Conservation (phyloP, 2,113 vertebrate species). For the Callithrix jacchus region DNA sequence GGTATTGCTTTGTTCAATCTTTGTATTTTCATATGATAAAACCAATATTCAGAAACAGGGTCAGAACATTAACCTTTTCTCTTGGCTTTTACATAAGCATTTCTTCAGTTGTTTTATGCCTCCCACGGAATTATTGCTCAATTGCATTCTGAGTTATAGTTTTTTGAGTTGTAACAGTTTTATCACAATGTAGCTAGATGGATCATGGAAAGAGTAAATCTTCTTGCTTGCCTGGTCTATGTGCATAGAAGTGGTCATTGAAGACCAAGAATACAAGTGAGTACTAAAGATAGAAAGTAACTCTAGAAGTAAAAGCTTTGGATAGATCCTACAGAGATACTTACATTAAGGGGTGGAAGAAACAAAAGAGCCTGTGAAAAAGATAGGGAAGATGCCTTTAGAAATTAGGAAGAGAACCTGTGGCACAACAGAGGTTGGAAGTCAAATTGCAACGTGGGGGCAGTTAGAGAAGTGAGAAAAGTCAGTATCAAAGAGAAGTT, state of each 20-base stretch:
- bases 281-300: background rate
- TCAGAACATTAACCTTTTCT: background rate
- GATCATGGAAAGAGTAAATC: background rate
- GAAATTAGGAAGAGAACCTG: background rate
- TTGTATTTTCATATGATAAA: background rate
- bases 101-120: background rate
- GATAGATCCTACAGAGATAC: background rate
- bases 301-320: background rate
- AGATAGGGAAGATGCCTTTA: background rate
- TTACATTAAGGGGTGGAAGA: background rate
- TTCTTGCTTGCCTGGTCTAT: background rate
- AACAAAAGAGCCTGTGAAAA: background rate
- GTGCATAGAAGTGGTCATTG: background rate
- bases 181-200: background rate
- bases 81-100: background rate
- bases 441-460: background rate
- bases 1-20: background rate
- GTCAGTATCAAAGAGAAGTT: background rate
- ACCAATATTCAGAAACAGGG: background rate
- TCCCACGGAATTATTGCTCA: background rate
- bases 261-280: conserved; percentile 8
- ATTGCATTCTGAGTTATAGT: background rate
- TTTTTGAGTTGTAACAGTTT: background rate
- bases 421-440: background rate
- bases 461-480: background rate